Percentiles rank a stretch among this genome's conserved stretches.
phyloP scores from a whole-genome alignment of 2,113 vertebrate species.

The Numida meleagris region DNA sequence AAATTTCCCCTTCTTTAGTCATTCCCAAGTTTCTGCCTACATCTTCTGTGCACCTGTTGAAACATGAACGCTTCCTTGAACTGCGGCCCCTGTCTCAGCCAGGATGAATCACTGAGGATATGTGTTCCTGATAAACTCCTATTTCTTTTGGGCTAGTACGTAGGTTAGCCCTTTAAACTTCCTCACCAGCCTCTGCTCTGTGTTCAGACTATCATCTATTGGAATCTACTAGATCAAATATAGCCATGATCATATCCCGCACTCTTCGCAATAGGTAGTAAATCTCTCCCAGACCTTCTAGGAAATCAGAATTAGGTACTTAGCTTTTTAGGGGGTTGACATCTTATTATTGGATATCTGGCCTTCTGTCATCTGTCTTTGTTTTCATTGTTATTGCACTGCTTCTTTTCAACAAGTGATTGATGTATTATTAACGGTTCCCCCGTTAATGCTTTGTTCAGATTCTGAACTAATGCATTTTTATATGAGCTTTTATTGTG shows the following conservation, averaged over 20 bases:
- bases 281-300: background rate
- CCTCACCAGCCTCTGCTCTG: background rate
- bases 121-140: background rate
- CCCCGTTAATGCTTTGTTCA: background rate
- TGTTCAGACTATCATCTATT: background rate
- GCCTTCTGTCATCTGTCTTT: constrained; percentile 15
- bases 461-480: constrained; percentile 28
- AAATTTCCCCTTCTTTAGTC: background rate
- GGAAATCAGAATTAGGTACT: background rate
- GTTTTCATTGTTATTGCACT: constrained; percentile 10
- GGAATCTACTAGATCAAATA: background rate
- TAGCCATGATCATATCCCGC: background rate
- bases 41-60: background rate
- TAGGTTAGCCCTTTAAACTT: background rate
- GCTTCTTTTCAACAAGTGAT: constrained; percentile 46
- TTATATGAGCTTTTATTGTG: background rate
- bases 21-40: background rate
- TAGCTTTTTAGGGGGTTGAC: constrained; percentile 1
- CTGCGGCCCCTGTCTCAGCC: background rate
- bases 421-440: constrained; percentile 32
- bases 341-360: constrained; percentile 38
- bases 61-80: background rate
- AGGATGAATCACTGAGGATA: background rate
- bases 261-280: background rate
- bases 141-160: background rate